phyloP scores from a whole-genome alignment of 1,140 invertebrate species.

The Drosophila sp. region DNA sequence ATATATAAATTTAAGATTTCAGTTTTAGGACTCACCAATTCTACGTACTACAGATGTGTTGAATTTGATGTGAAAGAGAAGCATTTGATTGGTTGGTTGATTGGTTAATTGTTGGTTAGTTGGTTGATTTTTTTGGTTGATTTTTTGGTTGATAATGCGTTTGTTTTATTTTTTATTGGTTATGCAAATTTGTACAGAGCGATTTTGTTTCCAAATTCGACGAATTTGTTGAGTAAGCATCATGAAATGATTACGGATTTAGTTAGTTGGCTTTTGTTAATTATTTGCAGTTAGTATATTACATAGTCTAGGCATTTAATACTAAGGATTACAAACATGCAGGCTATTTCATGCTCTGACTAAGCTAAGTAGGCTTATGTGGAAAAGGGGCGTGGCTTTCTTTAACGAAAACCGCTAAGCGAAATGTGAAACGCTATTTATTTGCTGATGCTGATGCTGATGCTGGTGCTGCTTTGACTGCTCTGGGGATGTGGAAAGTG shows the following conservation, averaged over 20 bases:
- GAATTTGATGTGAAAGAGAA: constrained; percentile 64
- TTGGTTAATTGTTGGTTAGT: constrained; percentile 63
- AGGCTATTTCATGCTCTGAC: constrained; percentile 47
- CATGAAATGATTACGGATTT: constrained; percentile 75
- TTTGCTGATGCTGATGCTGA: constrained; percentile 51
- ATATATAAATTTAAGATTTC: constrained; percentile 28
- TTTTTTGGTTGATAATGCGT: constrained; percentile 67
- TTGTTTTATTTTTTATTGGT: constrained; percentile 40
- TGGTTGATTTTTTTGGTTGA: constrained; percentile 50
- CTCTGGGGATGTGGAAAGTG: not conserved
- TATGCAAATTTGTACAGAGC: constrained; percentile 77
- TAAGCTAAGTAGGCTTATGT: constrained; percentile 25
- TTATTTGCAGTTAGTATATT: constrained; percentile 18
- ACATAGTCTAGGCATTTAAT: not conserved
- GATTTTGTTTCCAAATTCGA: constrained; percentile 66
- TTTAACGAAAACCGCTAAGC: constrained; percentile 64
- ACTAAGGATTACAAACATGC: constrained; percentile 46
- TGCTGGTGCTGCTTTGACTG: constrained; percentile 14
- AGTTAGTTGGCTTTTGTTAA: constrained; percentile 58
- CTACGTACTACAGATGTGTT: constrained; percentile 80
- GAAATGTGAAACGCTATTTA: constrained; percentile 81
- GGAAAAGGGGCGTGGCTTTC: constrained; percentile 17
- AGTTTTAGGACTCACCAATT: constrained; percentile 71
- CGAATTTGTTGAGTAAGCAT: constrained; percentile 81
- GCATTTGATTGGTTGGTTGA: constrained; percentile 54